Base-by-base conservation (phyloP, 2,113 vertebrate species). In the Beaufortia kweichowensis region DNA sequence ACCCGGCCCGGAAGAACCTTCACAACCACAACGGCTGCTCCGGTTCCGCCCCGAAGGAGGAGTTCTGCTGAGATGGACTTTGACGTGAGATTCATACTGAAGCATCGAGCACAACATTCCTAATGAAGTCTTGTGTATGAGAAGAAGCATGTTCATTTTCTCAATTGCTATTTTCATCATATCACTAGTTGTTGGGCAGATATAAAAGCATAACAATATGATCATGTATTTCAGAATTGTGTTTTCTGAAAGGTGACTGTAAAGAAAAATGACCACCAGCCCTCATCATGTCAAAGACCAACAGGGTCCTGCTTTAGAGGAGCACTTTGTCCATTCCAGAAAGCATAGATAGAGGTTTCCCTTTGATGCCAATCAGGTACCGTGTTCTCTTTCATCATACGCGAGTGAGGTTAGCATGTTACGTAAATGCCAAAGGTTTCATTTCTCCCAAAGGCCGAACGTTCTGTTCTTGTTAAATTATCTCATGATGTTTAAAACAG, bases 41-140 rank as follows among this genome's bases (percentile, higher is more conserved):
- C 7, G 4, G 41, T 0, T 85, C 46, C 23, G 35, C 82, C 29
- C 89, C 92, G 1, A 84, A 83, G 23, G 93, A 94, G 35, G 92
- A 94, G 57, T 95, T 93, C 65, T 93, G 92, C 53, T 97, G 87
- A 94, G 80, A 23, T 14, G 7, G 24, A 23, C 35, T 63, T 53
- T 62, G 29, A 61, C 4, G 28, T 61, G 24, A 60, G 77, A 26
- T 31, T 63, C 11, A 55, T 12, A 21, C 10, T 56, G 26, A 55
- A 46, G 33, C 41, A 33, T 41, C 46, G 29, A 72, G 19, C 60
- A 53, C 68, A 57, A 29, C 68, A 46, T 35, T 33, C 33, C 21
- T 61, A 59, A 59, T 9, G 1, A 59, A n/a, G 11, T 15, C 29
- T 70, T 12, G 2, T 67, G 6, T 15, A 21, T 53, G 1, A 33